phyloP scores from a whole-genome alignment of 2,888 invertebrate species.

The Myathropa florea region DNA sequence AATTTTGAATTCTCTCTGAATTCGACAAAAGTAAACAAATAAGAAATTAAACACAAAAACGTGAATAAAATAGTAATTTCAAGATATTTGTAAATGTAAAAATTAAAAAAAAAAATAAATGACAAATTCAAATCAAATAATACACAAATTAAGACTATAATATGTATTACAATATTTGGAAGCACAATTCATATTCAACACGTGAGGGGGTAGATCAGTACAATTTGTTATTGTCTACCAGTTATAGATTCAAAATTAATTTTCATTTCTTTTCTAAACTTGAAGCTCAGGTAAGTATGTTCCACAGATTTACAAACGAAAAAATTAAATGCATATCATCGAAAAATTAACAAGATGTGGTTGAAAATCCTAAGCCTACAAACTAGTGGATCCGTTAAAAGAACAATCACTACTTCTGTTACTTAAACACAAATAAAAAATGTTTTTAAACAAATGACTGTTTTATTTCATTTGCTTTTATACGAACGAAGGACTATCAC shows the following conservation, averaged over 20 bases:
- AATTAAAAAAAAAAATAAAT: constrained; percentile 50
- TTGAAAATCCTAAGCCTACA: too few relatives aligned
- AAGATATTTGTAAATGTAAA: constrained; percentile 66
- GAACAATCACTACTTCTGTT: too few relatives aligned
- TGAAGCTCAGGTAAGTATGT: neutral
- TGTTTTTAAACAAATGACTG: too few relatives aligned
- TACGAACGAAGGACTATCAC: too few relatives aligned
- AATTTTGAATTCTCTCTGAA: constrained; percentile 52
- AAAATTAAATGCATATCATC: too few relatives aligned
- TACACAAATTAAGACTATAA: constrained; percentile 21
- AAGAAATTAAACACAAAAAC: constrained; percentile 18
- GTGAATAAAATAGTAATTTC: constrained; percentile 23
- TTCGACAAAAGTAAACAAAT: constrained; percentile 39
- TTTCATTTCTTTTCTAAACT: neutral
- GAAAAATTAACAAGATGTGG: too few relatives aligned
- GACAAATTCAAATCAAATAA: constrained; percentile 55
- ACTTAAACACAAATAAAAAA: too few relatives aligned
- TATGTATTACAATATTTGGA: constrained; percentile 46
- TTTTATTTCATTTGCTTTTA: too few relatives aligned
- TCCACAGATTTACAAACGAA: neutral
- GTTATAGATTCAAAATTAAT: neutral
- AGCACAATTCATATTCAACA: constrained; percentile 60
- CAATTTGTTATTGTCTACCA: neutral
- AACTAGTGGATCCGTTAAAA: too few relatives aligned
- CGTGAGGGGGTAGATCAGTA: neutral